Percentiles rank a stretch among this genome's conserved stretches.
Conservation (phyloP, 1,140 invertebrate genomes). For the Hycleus cichorii region DNA sequence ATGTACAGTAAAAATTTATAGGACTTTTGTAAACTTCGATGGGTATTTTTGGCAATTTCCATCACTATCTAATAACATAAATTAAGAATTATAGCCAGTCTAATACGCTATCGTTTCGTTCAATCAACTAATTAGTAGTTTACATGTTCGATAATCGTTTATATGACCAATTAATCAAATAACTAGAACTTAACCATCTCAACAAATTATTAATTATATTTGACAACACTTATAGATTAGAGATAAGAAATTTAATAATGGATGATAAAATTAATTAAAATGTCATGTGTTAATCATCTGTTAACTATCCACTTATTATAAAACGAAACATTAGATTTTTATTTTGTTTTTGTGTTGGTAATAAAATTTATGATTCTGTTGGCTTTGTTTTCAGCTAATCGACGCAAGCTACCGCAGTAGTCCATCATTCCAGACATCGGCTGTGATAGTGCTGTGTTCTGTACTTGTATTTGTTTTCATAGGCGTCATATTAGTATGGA, state of each 20-base stretch:
- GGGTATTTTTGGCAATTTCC: too few species aligned
- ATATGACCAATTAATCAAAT: too few species aligned
- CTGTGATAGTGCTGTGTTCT: conserved; percentile 67
- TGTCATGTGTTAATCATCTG: not conserved
- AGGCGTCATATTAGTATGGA: conserved; percentile 69
- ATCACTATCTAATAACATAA: too few species aligned
- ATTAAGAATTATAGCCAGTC: too few species aligned
- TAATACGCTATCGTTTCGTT: too few species aligned
- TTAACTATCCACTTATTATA: too few species aligned
- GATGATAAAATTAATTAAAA: not conserved
- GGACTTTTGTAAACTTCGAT: too few species aligned
- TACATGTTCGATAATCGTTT: too few species aligned
- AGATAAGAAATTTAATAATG: not conserved
- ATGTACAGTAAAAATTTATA: too few species aligned
- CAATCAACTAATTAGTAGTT: too few species aligned
- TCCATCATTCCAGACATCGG: conserved; percentile 66
- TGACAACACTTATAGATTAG: not conserved
- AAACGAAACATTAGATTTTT: not conserved
- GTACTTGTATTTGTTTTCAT: conserved; percentile 65
- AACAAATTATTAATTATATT: not conserved
- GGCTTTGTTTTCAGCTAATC: conserved; percentile 57
- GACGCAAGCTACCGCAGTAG: conserved; percentile 71
- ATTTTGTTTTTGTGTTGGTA: not conserved
- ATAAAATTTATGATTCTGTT: not conserved
- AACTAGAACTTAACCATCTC: too few species aligned